Percentiles rank a stretch among this genome's conserved stretches.
Evolutionary conservation across 2,113 vertebrate species (phyloP).

Genomic region (Phoenicopterus ruber): DNA sequence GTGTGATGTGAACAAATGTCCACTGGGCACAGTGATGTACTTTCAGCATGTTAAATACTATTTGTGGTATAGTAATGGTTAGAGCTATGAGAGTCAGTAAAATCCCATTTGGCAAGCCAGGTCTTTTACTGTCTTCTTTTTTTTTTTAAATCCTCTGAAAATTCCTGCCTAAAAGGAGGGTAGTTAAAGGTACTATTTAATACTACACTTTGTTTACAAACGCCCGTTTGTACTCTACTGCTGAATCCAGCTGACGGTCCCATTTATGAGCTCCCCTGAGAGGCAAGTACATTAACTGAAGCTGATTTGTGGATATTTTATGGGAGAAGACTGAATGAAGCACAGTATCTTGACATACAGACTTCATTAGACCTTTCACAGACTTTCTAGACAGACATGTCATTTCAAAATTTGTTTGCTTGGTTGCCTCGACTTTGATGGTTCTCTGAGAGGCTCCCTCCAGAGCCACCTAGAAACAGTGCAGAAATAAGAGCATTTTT

Average conservation of each 20-base stretch:
- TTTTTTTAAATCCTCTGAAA: not conserved
- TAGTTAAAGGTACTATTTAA: constrained; percentile 18
- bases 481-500: not conserved
- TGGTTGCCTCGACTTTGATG: not conserved
- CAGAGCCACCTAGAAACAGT: not conserved
- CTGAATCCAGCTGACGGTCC: constrained; percentile 6
- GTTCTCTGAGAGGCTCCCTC: constrained; percentile 18
- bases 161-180: not conserved
- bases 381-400: not conserved
- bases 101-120: constrained; percentile 4
- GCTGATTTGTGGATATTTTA: constrained; percentile 50
- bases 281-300: not conserved
- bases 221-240: not conserved
- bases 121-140: not conserved
- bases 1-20: constrained; percentile 3
- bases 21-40: not conserved
- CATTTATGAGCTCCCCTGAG: not conserved
- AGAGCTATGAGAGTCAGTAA: not conserved
- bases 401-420: constrained; percentile 45
- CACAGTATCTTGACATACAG: constrained; percentile 17
- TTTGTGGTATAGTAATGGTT: constrained; percentile 10
- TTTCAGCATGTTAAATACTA: constrained; percentile 3
- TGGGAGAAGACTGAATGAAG: not conserved
- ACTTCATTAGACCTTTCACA: constrained; percentile 35
- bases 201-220: not conserved